These are phyloP conservation scores for Athetis lepigone DNA, from an alignment of 2,888 invertebrate species.

Conservation along the genomic window DNA sequence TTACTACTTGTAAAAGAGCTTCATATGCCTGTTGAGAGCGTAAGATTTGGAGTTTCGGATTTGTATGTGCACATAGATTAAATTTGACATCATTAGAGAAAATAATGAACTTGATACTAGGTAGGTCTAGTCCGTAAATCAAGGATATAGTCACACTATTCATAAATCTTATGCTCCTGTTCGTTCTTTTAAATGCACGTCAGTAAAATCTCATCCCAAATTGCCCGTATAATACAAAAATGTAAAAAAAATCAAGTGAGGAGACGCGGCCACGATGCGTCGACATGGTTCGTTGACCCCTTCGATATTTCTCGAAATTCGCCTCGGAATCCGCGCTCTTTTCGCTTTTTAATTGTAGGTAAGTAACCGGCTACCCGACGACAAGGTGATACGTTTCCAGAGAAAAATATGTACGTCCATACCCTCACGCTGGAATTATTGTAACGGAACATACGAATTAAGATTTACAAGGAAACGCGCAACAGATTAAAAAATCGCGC, in stretches of 20 bases:
- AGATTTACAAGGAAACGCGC: constrained; percentile 81
- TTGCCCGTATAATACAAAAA: constrained; percentile 80
- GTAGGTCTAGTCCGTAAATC: neutral
- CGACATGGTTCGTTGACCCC: constrained; percentile 87
- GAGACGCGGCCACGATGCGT: constrained; percentile 87
- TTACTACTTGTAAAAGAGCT: constrained; percentile 47
- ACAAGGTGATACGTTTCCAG: constrained; percentile 88
- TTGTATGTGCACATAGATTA: too few species aligned
- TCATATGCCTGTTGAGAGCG: constrained; percentile 30
- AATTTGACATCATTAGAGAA: neutral
- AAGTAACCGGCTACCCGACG: constrained; percentile 85
- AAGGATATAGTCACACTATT: constrained; percentile 1
- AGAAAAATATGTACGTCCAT: constrained; percentile 80
- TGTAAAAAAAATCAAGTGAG: constrained; percentile 80
- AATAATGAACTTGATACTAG: neutral
- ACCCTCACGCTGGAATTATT: constrained; percentile 81
- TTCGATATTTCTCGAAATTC: constrained; percentile 90
- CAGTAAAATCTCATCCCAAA: constrained; percentile 75
- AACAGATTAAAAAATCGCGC: constrained; percentile 76
- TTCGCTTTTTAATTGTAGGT: constrained; percentile 90
- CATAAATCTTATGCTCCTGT: constrained; percentile 6
- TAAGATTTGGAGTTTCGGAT: constrained; percentile 20
- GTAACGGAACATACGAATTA: constrained; percentile 85
- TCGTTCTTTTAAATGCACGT: constrained; percentile 58
- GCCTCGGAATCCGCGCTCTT: constrained; percentile 87